Percentiles rank a stretch among this genome's conserved stretches.
Conservation (phyloP, 1,140 invertebrate genomes). For the Monochamus saltuarius region DNA sequence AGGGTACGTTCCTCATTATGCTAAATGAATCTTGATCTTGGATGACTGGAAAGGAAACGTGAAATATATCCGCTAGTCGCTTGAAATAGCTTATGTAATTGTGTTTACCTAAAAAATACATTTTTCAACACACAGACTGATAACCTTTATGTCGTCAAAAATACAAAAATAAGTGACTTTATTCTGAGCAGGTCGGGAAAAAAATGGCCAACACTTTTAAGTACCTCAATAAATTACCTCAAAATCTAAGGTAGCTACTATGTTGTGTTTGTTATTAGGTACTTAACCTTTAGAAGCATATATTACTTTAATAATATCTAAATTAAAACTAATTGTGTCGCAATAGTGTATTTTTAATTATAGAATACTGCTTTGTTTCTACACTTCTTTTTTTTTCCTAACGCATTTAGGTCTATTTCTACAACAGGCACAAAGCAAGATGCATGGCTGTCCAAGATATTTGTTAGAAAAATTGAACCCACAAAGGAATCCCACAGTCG, state of each 20-base stretch:
- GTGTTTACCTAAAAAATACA: background rate
- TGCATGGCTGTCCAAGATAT: conserved; percentile 86
- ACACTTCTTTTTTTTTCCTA: background rate
- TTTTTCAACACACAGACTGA: conserved; percentile 7
- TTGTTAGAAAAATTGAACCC: conserved; percentile 88
- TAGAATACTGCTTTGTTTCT: background rate
- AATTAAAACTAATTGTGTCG: conserved; percentile 7
- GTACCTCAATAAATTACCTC: conserved; percentile 33
- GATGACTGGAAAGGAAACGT: too few species aligned
- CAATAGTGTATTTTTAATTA: background rate
- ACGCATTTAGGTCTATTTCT: conserved; percentile 50
- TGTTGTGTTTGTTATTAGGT: conserved; percentile 2
- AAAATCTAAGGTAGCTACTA: conserved; percentile 38
- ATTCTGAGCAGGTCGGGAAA: conserved; percentile 7
- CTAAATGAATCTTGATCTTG: too few species aligned
- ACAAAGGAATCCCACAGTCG: conserved; percentile 94
- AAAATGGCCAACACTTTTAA: conserved; percentile 42
- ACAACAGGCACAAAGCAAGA: conserved; percentile 61
- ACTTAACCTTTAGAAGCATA: background rate
- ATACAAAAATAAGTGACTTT: conserved; percentile 30
- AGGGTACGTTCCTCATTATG: too few species aligned
- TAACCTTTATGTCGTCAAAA: conserved; percentile 36
- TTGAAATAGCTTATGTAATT: background rate
- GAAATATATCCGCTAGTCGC: background rate
- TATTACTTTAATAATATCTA: conserved; percentile 2